Evolutionary conservation across 2,797 vertebrate species (phyloP), one percentile per base, ranked within the genome.

Genomic region (Psittacula echo): DNA sequence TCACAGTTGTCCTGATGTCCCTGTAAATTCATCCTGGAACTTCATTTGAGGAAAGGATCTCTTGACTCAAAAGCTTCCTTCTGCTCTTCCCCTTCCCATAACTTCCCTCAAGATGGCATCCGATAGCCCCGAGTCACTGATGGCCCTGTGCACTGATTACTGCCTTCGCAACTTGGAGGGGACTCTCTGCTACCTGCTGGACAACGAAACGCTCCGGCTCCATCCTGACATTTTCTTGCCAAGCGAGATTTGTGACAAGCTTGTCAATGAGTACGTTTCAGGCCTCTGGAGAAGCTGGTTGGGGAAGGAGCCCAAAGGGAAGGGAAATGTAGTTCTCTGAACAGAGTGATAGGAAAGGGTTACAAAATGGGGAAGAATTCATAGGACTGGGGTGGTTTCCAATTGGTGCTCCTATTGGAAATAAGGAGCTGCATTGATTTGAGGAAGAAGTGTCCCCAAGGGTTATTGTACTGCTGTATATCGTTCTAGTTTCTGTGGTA

Each of bases 221-320:
- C 99, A 99, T 41, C 99, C 99, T 0, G 99, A 99, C 94, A 98
- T 99, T 95, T 99, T 99, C 97, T 98, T 99, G 81, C 99, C 99
- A 11, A 99, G 99, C 29, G 99, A 99, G 97, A 99, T 99, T 97
- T 99, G 99, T 17, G 99, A 99, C 98, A 99, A 98, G 89, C 98
- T 99, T 2, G 99, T 99, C 94, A 99, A 99, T 10, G 98, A 98
- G 99, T 99, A 98, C 0, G 98, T 98, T 47, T 48, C 23, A 42
- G 29, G 20, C 78, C 29, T 73, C 45, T 70, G 30, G 24, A 18
- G 48, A 87, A 61, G 73, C n/a, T 65, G 30, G 11, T 21, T 73
- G 83, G 76, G 89, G 82, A 77, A 39, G 72, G 45, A 81, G 80
- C 37, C 32, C 58, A 78, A 17, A 26, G 80, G 85, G 56, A 88